Conservation (phyloP, 2,888 invertebrate species). For the Ametastegia equiseti region DNA sequence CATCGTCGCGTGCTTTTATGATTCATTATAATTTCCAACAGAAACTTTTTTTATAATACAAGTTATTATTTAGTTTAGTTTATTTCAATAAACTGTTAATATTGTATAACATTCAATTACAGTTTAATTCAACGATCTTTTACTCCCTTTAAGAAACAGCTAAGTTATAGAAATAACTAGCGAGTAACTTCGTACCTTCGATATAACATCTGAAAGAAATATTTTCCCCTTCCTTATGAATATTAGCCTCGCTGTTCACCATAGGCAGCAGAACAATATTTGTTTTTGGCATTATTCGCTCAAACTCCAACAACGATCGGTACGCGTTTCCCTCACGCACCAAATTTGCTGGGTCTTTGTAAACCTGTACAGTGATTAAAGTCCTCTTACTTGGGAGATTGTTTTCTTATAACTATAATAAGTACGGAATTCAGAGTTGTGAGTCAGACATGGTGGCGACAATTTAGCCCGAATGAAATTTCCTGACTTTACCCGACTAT, state of each 20-base stretch:
- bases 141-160: neutral
- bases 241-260: slow-evolving; percentile 69
- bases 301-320: slow-evolving; percentile 72
- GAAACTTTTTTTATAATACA: neutral
- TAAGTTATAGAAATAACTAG: slow-evolving; percentile 74
- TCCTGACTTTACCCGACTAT: too few relatives aligned
- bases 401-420: neutral
- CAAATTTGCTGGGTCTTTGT: slow-evolving; percentile 75
- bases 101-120: neutral
- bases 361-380: slow-evolving; percentile 69
- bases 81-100: neutral
- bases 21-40: neutral
- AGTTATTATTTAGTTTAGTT: neutral
- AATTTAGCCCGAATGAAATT: too few relatives aligned
- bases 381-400: slow-evolving; percentile 21
- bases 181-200: slow-evolving; percentile 76
- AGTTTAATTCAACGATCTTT: neutral
- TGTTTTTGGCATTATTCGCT: slow-evolving; percentile 70
- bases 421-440: neutral
- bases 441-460: too few relatives aligned
- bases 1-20: neutral
- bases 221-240: slow-evolving; percentile 73
- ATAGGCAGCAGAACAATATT: slow-evolving; percentile 74
- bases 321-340: slow-evolving; percentile 74
- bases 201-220: slow-evolving; percentile 72